Percentiles rank a stretch among this genome's conserved stretches.
Evolutionary conservation across 2,888 invertebrate genomes (phyloP).

Genomic region (Caenorhabditis wallacei): DNA sequence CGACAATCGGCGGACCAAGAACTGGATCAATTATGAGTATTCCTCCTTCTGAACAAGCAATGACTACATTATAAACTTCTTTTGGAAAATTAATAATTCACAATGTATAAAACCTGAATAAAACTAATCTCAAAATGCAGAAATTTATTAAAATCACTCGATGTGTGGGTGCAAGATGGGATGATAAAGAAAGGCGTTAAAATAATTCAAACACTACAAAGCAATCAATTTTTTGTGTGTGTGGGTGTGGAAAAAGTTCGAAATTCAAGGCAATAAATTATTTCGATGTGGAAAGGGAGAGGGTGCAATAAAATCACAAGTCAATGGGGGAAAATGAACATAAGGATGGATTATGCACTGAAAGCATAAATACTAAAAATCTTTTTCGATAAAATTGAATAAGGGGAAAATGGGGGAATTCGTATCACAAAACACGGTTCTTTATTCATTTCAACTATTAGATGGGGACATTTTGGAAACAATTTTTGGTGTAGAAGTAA

Average conservation of each 20-base stretch:
- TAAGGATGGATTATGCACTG: constrained; percentile 31
- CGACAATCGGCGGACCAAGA: background rate
- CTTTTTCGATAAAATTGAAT: background rate
- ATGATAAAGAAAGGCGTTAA: background rate
- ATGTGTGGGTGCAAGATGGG: constrained; percentile 19
- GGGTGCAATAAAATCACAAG: constrained; percentile 45
- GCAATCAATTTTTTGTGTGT: constrained; percentile 4
- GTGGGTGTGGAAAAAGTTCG: background rate
- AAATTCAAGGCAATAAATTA: constrained; percentile 57
- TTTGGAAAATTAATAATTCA: too few species aligned
- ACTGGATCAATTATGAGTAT: constrained; percentile 10
- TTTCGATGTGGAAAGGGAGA: constrained; percentile 21
- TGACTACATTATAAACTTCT: background rate
- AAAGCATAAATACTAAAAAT: constrained; percentile 33
- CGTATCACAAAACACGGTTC: constrained; percentile 57
- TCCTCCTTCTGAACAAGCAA: background rate
- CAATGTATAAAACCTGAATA: background rate
- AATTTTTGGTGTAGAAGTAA: constrained; percentile 12
- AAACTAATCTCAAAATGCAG: constrained; percentile 39
- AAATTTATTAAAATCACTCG: constrained; percentile 56
- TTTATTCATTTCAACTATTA: constrained; percentile 42
- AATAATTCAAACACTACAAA: constrained; percentile 31
- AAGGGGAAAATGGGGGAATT: background rate
- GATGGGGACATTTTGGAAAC: constrained; percentile 16
- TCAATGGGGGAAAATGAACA: constrained; percentile 14